Base-by-base conservation (phyloP, 2,113 vertebrate species). In the Sorex araneus region DNA sequence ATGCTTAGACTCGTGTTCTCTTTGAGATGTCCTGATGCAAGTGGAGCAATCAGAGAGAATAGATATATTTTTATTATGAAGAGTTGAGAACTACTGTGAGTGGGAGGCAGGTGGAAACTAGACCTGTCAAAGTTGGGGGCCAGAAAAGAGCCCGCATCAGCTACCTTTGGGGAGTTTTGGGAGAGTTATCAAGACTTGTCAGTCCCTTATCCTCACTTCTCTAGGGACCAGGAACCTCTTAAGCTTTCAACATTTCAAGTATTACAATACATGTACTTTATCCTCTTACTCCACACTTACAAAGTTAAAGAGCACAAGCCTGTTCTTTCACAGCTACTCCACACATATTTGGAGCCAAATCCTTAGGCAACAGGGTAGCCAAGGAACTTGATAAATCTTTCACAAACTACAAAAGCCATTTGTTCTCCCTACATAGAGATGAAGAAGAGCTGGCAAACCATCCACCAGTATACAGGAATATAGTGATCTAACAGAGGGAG, bases 221-320 rank as follows among this genome's bases (percentile, higher is more conserved):
- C 69, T 30, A 40, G 11, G 80, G 79, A 85, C 16, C 28, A 90
- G 57, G 32, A 81, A 86, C 9, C 7, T 84, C 32, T 80, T 84
- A 50, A 60, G 34, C 47, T 89, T 84, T 81, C 77, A 69, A 45
- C 28, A 50, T 84, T 91, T 94, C 77, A 70, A 73, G n/a, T 43
- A 88, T 21, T 76, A 73, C 74, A 64, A 34, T 40, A 70, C 18
- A 81, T 32, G 36, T 40, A 36, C 16, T 86, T 89, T 94, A 18
- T 85, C 82, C 28, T 30, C 64, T n/a, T 83, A 60, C 47, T 16
- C 40, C n/a, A 36, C 16, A 85, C 66, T 40, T 63, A 71, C 30
- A 60, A 23, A 18, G 77, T 73, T 92, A 63, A 43, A 47, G 66
- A 71, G 30, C 70, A 19, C 30, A 77, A 36, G 12, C 7, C 34